Base-by-base conservation (phyloP, 2,888 invertebrate species). In the Proisotoma minuta region DNA sequence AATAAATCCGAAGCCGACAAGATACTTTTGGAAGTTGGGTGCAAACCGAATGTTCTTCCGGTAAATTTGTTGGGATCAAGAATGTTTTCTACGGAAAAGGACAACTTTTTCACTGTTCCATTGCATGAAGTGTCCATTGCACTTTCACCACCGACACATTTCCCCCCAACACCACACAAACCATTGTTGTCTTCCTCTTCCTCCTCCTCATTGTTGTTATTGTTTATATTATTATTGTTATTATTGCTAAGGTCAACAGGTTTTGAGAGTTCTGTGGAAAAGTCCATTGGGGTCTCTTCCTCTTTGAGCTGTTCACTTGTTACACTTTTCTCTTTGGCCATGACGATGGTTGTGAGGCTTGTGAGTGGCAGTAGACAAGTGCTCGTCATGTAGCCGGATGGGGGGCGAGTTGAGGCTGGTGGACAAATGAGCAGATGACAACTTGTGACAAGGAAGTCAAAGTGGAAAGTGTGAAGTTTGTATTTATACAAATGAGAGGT, bases 1-100 rank as follows among this genome's bases (percentile, higher is more conserved):
- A 69, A 59, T 58, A 73, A 63, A 59, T 71, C 68, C 27, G 71
- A 51, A 47, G 69, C 60, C 58, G 67, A 70, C 50, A 73, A 61
- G 56, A 59, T 63, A 59, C 27, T 60, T 65, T 65, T 68, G 51
- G 58, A 57, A 63, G 63, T 49, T 58, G 62, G 62, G 54, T 62
- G 59, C 57, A 60, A 60, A 29, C 58, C 59, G 20, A 43, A 39
- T 53, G 59, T 77, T 71, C 72, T 72, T 28, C 91, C 91, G 26
- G 91, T 91, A 77, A 92, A 92, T 80, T 92, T 92, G 75, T 87
- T 91, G 2, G 92, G 92, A 78, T 92, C 91, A 72, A 92, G 79
- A 69, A 92, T 92, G 76, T 92, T 92, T 80, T 92, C 91, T 23
- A 92, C 92, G 3, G 91, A 91, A 79, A 92, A 92, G 20, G 91